phyloP scores from a whole-genome alignment of 30 jellyfish, hydroid and myxozoan species.

The Catostylus mosaicus region DNA sequence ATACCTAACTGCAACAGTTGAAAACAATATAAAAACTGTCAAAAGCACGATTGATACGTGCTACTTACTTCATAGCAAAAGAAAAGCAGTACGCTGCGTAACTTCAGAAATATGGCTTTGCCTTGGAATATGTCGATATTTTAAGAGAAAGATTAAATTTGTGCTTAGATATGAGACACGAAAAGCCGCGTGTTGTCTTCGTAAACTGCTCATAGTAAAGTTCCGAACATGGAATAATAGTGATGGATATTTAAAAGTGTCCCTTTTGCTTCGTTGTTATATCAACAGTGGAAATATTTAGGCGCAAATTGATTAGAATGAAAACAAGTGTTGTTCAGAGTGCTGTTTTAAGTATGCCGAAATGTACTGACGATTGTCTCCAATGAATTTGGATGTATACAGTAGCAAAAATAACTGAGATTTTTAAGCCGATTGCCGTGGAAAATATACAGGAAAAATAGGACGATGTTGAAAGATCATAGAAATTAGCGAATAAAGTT shows the following conservation, averaged over 20 bases:
- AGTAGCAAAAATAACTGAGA: background rate
- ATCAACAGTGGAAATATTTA: background rate
- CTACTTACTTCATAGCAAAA: too few relatives aligned
- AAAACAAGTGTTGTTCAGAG: background rate
- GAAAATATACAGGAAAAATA: background rate
- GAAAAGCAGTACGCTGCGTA: too few relatives aligned
- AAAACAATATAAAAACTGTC: too few relatives aligned
- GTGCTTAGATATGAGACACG: background rate
- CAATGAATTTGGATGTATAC: background rate
- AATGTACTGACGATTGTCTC: background rate
- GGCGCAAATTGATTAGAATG: background rate
- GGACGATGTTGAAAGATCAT: too few relatives aligned
- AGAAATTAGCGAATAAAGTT: too few relatives aligned
- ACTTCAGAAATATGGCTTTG: too few relatives aligned
- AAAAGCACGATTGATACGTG: too few relatives aligned
- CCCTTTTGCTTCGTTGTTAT: conserved; percentile 6
- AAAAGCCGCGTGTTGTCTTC: background rate
- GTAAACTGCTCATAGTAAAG: background rate
- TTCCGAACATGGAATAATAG: background rate
- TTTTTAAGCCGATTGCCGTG: background rate
- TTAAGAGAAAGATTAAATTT: background rate
- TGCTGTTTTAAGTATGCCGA: background rate
- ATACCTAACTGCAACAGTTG: too few relatives aligned
- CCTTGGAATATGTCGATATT: conserved; percentile 1
- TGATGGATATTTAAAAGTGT: background rate